Base-by-base conservation (phyloP, 1,140 invertebrate genomes). In the Drosophila pandora region DNA sequence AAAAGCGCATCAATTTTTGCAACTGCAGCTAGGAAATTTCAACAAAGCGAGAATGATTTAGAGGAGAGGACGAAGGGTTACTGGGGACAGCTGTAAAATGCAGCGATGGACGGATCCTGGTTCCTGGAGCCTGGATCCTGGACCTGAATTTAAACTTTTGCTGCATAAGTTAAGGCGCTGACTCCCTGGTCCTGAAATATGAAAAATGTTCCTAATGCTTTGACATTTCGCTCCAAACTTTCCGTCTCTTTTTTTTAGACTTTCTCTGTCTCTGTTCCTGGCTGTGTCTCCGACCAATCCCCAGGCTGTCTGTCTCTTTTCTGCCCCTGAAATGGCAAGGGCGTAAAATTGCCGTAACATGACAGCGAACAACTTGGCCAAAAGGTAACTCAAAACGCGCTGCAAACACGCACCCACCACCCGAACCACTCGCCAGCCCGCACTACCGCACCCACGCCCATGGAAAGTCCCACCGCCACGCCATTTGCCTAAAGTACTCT, bases 271-370 rank as follows among this genome's bases (percentile, higher is more conserved):
- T 41, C 59, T 41, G 32, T 30, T n/a, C 17, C 60, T 21, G 21
- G 12, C 37, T 32, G n/a, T 43, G 34, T 17, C 25, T 22, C 39
- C 37, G 34, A 49, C 60, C 62, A 34, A 64, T 69, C 70, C 57
- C 57, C 55, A 7, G 9, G n/a, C 41, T 43, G 41, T 21, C 41
- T 43, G 53, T 37, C 34, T 37, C 34, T 37, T 37, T 37, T 50
- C 49, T 65, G 81, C 57, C 79, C 82, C 81, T 85, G 81, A 82
- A 85, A 87, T 64, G 82, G 82, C 78, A 76, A 82, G 81, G 83
- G 82, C 82, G 82, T 88, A 88, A 87, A 87, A 87, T 87, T 87
- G 82, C 83, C 83, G 82, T 87, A 87, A 87, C 82, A 87, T 87
- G 82, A 87, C 82, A 87, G 82, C 83, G 83, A 79, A 87, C 82